Base-by-base conservation (phyloP, 92 coral and sea anemone genomes). In the Pocillopora grandis region DNA sequence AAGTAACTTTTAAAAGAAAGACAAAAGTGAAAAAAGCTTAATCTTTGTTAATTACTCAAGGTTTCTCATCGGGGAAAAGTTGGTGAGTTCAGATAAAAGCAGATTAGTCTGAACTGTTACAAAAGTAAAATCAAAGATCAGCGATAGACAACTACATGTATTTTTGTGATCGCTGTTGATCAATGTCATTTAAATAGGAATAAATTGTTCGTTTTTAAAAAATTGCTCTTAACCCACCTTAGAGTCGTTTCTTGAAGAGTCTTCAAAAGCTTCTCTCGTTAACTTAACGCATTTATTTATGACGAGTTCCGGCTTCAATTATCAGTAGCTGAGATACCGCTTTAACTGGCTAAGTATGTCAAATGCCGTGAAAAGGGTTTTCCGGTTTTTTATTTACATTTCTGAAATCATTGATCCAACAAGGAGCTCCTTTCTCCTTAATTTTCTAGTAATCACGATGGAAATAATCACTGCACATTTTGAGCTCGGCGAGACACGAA, bases 321-420 rank as follows among this genome's bases (percentile, higher is more conserved):
- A 11, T 16, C 37, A 52, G 83, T 79, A 79, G 36, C 83, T 12
- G 73, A 55, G 83, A 3, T 66, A 79, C 75, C 63, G 67, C 52
- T 42, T 48, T 27, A 16, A 31, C 73, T 66, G 14, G 75, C 15
- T 66, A 66, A 66, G 73, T 27, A 79, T 66, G 73, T 79, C 27
- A 9, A 65, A 52, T 27, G 11, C 35, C 10, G 2, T 12, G 67
- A 66, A 79, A 79, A 15, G 27, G 83, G 21, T 74, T 37, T 57
- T 48, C 67, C 55, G 52, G 52, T 15, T 57, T 79, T 11, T 20
- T 79, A 18, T 79, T 79, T 79, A 67, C 75, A 15, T 67, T 52
- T 8, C 8, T 18, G 81, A 70, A 77, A 75, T 77, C 52, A 65
- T 65, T 66, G 75, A 49, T 49, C 10, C 27, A 79, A 79, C 73